Evolutionary conservation across 2,888 invertebrate species (phyloP), one percentile per base, ranked within the genome.

Genomic region (Suillia variegata): DNA sequence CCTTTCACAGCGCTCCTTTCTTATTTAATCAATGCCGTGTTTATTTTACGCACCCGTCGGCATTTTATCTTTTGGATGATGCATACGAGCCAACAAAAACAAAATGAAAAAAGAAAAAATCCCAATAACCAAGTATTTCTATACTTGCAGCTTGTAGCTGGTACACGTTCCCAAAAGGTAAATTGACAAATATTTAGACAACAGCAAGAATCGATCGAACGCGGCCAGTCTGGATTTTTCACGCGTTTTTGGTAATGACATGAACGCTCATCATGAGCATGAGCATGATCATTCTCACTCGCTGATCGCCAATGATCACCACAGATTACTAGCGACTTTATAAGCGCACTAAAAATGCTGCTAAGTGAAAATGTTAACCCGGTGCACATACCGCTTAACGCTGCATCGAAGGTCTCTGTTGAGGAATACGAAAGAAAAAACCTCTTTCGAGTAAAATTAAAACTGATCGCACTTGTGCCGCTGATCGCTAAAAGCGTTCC

Each of bases 21-120:
- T 60, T 67, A 63, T 67, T 70, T 69, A 68, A 66, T 64, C 66
- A 66, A 62, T 56, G 63, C 54, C 60, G 64, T 77, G 75, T 77
- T 77, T 77, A 74, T 62, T 70, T 75, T 77, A 77, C 76, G 71
- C 76, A 76, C 75, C 76, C 74, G 75, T 77, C 74, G 78, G 74
- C 74, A 67, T 74, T 75, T 65, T 60, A 45, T 59, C 56, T 62
- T 45, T 50, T 59, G 24, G 31, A n/a, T n/a, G 38, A 6, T n/a
- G n/a, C n/a, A n/a, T n/a, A n/a, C n/a, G n/a, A 26, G 26, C 26
- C 6, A 26, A 26, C 5, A 26, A 26, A 26, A 26, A 26, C 38
- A n/a, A 38, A 38, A 8, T 26, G 26, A 26, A 26, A 26, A 5
- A 6, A 26, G 6, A 26, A 26, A 26, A 26, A 26, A 26, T 26